Conservation (phyloP, 2,797 vertebrate species). For the Silurus aristotelis region DNA sequence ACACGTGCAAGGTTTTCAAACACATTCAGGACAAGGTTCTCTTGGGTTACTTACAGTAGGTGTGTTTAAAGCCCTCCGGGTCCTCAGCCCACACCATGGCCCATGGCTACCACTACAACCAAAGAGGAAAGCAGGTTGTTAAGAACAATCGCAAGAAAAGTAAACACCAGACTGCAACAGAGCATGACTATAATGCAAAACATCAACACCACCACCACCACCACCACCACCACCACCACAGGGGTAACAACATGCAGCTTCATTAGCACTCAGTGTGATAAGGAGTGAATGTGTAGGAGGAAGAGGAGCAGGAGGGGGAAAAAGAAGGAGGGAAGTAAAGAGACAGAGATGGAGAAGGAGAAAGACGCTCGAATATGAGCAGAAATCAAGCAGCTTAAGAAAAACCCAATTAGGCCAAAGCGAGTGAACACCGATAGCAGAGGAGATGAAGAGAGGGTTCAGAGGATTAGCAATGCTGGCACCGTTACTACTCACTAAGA, state of each 20-base stretch:
- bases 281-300: background rate
- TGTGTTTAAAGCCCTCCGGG: conserved; percentile 63
- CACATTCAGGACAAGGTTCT: background rate
- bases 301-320: background rate
- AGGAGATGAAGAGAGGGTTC: background rate
- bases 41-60: conserved; percentile 66
- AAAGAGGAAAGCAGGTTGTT: conserved; percentile 51
- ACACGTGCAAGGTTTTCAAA: background rate
- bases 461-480: background rate
- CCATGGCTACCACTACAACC: conserved; percentile 73
- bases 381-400: conserved; percentile 58
- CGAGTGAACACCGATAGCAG: background rate
- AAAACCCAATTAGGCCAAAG: conserved; percentile 7
- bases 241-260: background rate
- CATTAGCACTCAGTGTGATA: conserved; percentile 32
- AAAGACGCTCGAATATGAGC: conserved; percentile 21
- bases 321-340: too few relatives aligned
- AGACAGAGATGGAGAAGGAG: background rate
- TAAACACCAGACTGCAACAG: conserved; percentile 4
- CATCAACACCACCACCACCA: background rate
- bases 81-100: conserved; percentile 74
- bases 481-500: background rate
- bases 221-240: too few relatives aligned
- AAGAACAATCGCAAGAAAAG: background rate
- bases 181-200: conserved; percentile 6